Evolutionary conservation across 2,797 vertebrate species (phyloP).

Genomic region (Margarornis squamiger): DNA sequence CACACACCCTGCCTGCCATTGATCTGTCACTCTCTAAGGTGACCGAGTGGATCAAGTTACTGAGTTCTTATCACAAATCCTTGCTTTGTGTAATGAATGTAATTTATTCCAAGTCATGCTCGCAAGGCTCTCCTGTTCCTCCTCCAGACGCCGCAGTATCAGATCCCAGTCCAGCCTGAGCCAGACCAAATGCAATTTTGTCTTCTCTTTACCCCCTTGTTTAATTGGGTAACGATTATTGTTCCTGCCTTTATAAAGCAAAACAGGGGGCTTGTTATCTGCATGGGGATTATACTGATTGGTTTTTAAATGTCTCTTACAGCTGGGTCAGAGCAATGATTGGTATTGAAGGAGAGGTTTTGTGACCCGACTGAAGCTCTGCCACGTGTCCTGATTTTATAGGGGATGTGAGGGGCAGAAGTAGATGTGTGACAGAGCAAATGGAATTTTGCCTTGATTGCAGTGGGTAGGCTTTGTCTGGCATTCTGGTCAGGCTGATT

Average conservation of each 20-base stretch:
- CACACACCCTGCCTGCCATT: background rate
- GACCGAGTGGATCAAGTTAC: background rate
- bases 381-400: background rate
- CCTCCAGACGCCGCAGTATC: background rate
- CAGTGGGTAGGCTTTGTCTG: background rate
- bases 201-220: background rate
- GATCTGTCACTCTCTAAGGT: background rate
- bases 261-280: background rate
- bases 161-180: background rate
- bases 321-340: conserved; percentile 16
- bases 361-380: background rate
- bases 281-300: background rate
- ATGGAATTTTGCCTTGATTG: background rate
- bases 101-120: background rate
- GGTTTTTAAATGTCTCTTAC: background rate
- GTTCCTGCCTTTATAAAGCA: background rate
- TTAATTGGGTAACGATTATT: background rate
- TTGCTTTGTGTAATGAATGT: background rate
- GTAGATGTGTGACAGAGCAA: background rate
- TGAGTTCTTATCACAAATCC: background rate
- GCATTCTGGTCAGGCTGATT: background rate
- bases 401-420: background rate
- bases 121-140: background rate
- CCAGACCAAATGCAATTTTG: background rate
- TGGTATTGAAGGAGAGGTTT: background rate